Percentiles rank a stretch among this genome's conserved stretches.
These are phyloP conservation scores for Drosophila setifemur DNA, from an alignment of 1,140 invertebrate species.

Conservation along the genomic window DNA sequence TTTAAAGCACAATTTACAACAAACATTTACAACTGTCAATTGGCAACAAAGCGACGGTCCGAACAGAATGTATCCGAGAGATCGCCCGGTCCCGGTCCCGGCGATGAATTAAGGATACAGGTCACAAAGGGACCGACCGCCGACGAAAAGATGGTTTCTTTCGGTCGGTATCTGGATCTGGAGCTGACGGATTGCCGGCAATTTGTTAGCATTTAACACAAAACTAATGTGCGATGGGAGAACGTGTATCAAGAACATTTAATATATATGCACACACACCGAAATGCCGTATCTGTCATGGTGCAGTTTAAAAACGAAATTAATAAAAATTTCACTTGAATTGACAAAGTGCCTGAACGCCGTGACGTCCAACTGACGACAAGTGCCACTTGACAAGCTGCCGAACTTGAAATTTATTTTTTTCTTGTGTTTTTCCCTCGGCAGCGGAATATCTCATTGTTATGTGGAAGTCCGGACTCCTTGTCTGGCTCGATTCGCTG, in stretches of 20 bases:
- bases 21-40: slow-evolving; percentile 82
- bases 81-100: slow-evolving; percentile 3
- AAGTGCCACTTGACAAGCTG: slow-evolving; percentile 81
- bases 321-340: slow-evolving; percentile 82
- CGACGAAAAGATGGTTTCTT: slow-evolving; percentile 22
- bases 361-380: slow-evolving; percentile 80
- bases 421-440: slow-evolving; percentile 38
- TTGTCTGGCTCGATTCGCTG: slow-evolving; percentile 30
- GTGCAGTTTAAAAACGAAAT: slow-evolving; percentile 74
- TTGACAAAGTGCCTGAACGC: slow-evolving; percentile 79
- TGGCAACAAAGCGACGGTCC: slow-evolving; percentile 69
- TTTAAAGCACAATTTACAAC: slow-evolving; percentile 79
- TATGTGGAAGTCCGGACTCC: slow-evolving; percentile 62
- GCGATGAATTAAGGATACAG: slow-evolving; percentile 67
- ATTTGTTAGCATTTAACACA: slow-evolving; percentile 76
- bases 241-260: slow-evolving; percentile 37
- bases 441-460: slow-evolving; percentile 70
- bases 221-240: slow-evolving; percentile 51
- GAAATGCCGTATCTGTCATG: slow-evolving; percentile 26
- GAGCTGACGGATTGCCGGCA: slow-evolving; percentile 70
- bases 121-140: slow-evolving; percentile 70
- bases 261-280: slow-evolving; percentile 32
- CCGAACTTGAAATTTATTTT: slow-evolving; percentile 73
- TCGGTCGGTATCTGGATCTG: slow-evolving; percentile 4
- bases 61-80: not conserved